Evolutionary conservation across 2,113 vertebrate genomes (phyloP), one percentile per base, ranked within the genome.

Genomic region (Microtus richardsoni): DNA sequence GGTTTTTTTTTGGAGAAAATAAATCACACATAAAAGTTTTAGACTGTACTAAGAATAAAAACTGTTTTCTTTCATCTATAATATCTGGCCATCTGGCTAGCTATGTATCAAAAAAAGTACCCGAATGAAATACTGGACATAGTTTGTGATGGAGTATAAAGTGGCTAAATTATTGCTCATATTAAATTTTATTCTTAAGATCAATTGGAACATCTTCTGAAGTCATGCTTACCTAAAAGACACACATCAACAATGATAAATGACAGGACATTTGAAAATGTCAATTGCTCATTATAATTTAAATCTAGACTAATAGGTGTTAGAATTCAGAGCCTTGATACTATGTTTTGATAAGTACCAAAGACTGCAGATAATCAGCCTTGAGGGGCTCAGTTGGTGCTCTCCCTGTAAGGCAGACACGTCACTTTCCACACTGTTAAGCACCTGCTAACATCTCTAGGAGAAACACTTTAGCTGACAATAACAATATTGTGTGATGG

Each of bases 221-320:
- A 21, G 19, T 33, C 9, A 60, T 41, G 16, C 12, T 88, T 89
- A 64, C 75, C 89, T 13, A 89, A 58, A 49, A 87, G 36, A 88
- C 75, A 75, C 17, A 73, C 4, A 87, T 91, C n/a, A 90, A 68
- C 41, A 74, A 41, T 75, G 58, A 41, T 79, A 82, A 4, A 88
- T 70, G 49, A 74, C 1, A 89, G 47, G 79, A 49, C 11, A 91
- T 79, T 90, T 87, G 52, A 70, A 96, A 93, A 93, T 95, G 8
- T 90, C 86, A 92, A 36, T 78, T 82, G 75, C 39, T 95, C 86
- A 80, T 93, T 88, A 93, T 86, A 95, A 90, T 66, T 96, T 94
- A 89, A 95, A 75, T 90, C 21, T 87, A 36, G 21, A 60, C 13
- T 22, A 93, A 64, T 49, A 88, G 75, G 5, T 49, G 41, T 90